phyloP scores from a whole-genome alignment of 1,140 invertebrate species.

The Bicyclus anynana region DNA sequence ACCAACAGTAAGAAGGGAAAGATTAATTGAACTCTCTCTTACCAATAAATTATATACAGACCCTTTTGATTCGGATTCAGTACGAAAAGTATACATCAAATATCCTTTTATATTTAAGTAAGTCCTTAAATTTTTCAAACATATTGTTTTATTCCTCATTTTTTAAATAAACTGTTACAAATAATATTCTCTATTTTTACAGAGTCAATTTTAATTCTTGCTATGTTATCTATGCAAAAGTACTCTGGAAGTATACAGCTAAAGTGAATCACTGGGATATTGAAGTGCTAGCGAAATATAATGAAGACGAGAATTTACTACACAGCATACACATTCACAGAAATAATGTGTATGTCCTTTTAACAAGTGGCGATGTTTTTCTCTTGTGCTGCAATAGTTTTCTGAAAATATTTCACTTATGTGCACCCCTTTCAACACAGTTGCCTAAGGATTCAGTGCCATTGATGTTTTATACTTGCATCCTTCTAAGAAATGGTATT shows the following conservation, averaged over 20 bases:
- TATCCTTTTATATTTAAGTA: no score
- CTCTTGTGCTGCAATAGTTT: conserved; percentile 7
- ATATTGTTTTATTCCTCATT: no score
- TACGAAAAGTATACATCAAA: no score
- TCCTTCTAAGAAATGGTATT: conserved; percentile 25
- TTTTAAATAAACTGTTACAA: no score
- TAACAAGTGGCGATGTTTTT: conserved; percentile 18
- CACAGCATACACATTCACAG: conserved; percentile 16
- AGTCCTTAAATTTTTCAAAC: background rate
- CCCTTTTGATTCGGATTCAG: conserved; percentile 1
- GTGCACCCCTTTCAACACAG: conserved; percentile 12
- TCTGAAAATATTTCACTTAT: conserved; percentile 11
- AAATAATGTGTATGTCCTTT: conserved; percentile 26
- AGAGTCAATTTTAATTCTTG: conserved; percentile 26
- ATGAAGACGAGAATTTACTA: conserved; percentile 9
- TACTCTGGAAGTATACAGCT: conserved; percentile 15
- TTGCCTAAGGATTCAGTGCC: background rate
- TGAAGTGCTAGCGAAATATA: conserved; percentile 14
- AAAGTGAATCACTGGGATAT: conserved; percentile 2
- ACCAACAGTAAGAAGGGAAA: no score
- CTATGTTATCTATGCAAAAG: conserved; percentile 23
- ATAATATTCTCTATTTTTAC: conserved; percentile 6
- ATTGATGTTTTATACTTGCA: conserved; percentile 25
- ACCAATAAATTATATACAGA: no score
- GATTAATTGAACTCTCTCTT: conserved; percentile 9